phyloP scores from a whole-genome alignment of 2,888 invertebrate genomes.

The Hedychridium roseum region DNA sequence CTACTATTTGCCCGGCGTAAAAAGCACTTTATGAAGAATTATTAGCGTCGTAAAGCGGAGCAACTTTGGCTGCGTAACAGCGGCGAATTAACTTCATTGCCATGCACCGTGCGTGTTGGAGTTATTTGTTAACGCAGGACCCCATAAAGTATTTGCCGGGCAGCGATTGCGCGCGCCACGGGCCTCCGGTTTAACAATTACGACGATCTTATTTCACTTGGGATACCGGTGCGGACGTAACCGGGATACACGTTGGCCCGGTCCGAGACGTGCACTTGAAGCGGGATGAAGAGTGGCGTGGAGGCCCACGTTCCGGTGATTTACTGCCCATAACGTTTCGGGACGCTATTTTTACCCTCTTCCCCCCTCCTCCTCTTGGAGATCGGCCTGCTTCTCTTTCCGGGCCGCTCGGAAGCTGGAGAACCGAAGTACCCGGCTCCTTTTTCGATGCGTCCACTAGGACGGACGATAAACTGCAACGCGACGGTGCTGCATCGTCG shows the following conservation, averaged over 20 bases:
- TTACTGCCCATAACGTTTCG: slow-evolving; percentile 37
- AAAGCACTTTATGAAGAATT: too few species aligned
- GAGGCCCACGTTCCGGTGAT: slow-evolving; percentile 30
- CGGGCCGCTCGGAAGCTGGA: slow-evolving; percentile 7
- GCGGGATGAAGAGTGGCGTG: slow-evolving; percentile 18
- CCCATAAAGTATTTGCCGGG: too few species aligned
- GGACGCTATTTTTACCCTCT: slow-evolving; percentile 27
- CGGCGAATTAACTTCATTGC: too few species aligned
- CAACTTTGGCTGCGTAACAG: too few species aligned
- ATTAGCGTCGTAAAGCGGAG: too few species aligned
- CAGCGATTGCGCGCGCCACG: not conserved
- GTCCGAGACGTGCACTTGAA: slow-evolving; percentile 13
- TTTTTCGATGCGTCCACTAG: too few species aligned
- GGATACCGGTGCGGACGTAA: slow-evolving; percentile 23
- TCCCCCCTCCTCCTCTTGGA: slow-evolving; percentile 15
- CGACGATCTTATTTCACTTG: slow-evolving; percentile 33
- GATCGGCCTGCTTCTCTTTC: not conserved
- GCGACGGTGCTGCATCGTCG: not conserved
- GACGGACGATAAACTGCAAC: too few species aligned
- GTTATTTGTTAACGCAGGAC: too few species aligned
- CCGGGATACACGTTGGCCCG: too few species aligned
- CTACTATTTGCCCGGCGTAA: too few species aligned
- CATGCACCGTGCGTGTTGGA: too few species aligned
- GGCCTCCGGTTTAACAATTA: slow-evolving; percentile 26
- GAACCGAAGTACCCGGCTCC: not conserved